Base-by-base conservation (phyloP, 1,140 invertebrate species). In the Dreissena rostriformis region DNA sequence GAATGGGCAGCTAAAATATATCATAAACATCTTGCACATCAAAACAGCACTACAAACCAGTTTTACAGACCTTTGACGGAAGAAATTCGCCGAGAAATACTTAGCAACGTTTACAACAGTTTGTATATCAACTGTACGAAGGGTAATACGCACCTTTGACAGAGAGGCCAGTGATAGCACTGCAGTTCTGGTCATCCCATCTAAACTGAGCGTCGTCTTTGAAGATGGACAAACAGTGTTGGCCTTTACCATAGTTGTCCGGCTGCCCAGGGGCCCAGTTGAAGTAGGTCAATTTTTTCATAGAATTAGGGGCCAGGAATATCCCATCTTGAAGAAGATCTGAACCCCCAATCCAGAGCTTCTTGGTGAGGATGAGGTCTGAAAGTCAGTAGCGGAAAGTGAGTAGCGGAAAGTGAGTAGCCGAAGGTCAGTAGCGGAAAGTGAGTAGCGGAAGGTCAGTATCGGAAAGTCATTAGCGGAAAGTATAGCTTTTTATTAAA, bases 331-430 rank as follows among this genome's bases (percentile, higher is more conserved):
- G 57, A 61, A 82, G 51, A 12, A 82, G 49, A 51, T 82, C 80
- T 29, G 72, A 74, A 10, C 80, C 80, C 10, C 80, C 80, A 61
- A 82, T 74, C 80, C 80, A 82, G 14, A 82, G 51, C 19, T 82
- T 70, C 11, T 28, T 49, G 29, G 80, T 74, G 19, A 24, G 29
- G 57, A 82, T 82, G 19, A 19, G 28, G 53, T 29, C 80, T 82
- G 39, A 14, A 66, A 75, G 53, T 70, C 17, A 52, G 24, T n/a
- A 29, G 39, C 57, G 7, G 29, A 72, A 49, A 28, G 15, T 19
- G 6, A 0, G n/a, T 1, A 1, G 1, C 17, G 8, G 4, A 28
- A 19, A 7, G 5, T 26, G 6, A 2, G 5, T 17, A 26, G 1
- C n/a, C n/a, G n/a, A n/a, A n/a, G n/a, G n/a, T n/a, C n/a, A n/a